A percentile compares a stretch with the other conserved stretches of the same genome.
These are phyloP conservation scores for Hypothenemus hampei DNA, from an alignment of 1,140 invertebrate species.

Conservation along the genomic window DNA sequence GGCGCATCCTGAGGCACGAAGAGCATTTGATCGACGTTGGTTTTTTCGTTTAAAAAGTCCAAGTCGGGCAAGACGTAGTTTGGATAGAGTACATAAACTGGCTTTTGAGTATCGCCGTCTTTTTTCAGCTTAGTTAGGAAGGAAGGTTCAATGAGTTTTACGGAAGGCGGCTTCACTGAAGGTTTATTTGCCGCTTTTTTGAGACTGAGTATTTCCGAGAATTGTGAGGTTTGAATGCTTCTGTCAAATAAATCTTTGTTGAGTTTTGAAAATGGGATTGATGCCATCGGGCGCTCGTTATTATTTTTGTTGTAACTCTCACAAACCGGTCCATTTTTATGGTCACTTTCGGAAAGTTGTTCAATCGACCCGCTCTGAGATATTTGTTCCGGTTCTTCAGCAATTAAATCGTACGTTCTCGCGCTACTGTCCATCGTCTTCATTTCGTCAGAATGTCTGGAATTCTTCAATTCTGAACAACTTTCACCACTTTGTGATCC, in stretches of 20 bases:
- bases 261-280: constrained; percentile 30
- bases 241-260: constrained; percentile 56
- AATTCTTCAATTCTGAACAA: constrained; percentile 37
- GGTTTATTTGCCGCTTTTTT: constrained; percentile 33
- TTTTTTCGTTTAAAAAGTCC: constrained; percentile 68
- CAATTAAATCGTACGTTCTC: constrained; percentile 44
- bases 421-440: constrained; percentile 32
- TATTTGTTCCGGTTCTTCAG: constrained; percentile 47
- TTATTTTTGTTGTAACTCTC: constrained; percentile 14
- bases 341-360: constrained; percentile 48
- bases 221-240: constrained; percentile 65
- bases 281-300: constrained; percentile 45
- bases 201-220: constrained; percentile 43
- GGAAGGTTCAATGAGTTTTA: constrained; percentile 59
- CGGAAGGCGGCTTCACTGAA: constrained; percentile 34
- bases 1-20: constrained; percentile 41
- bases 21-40: constrained; percentile 51
- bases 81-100: constrained; percentile 86
- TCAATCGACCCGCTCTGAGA: constrained; percentile 48
- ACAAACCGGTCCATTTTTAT: constrained; percentile 40
- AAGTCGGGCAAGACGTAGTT: constrained; percentile 87
- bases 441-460: constrained; percentile 22
- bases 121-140: constrained; percentile 61
- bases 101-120: constrained; percentile 58
- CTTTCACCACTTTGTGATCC: constrained; percentile 47